Evolutionary conservation across 2,113 vertebrate genomes (phyloP).

Genomic region (Hipposideros armiger): DNA sequence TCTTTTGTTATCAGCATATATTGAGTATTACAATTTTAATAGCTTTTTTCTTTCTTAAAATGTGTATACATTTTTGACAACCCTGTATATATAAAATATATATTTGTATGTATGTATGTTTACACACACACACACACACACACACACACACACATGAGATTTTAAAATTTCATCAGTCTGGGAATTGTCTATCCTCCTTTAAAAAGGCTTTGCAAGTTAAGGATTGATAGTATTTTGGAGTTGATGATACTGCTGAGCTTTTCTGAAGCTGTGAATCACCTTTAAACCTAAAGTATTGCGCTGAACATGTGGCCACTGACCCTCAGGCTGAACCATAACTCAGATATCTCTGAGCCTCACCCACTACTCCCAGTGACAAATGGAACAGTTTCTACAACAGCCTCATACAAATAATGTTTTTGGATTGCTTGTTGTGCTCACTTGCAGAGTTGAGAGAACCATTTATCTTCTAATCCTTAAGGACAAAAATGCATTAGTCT

Average conservation of each 20-base stretch:
- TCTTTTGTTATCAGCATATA: no score
- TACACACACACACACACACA: not conserved
- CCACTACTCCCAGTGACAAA: conserved; percentile 83
- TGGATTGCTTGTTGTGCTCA: conserved; percentile 82
- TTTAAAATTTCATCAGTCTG: not conserved
- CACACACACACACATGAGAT: no score
- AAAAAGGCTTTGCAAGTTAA: not conserved
- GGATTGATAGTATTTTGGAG: not conserved
- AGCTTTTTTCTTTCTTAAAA: no score
- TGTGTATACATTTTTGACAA: no score
- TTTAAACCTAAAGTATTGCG: conserved; percentile 72
- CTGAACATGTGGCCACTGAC: conserved; percentile 61
- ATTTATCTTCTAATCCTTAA: conserved; percentile 87
- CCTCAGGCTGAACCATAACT: conserved; percentile 70
- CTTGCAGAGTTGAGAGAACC: conserved; percentile 75
- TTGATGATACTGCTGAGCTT: not conserved
- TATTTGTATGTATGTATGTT: no score
- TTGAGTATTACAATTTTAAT: no score
- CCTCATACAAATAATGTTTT: conserved; percentile 81
- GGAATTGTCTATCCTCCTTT: not conserved
- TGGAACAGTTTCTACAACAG: conserved; percentile 75
- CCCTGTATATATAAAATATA: no score
- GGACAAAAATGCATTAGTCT: conserved; percentile 82
- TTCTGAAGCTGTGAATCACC: conserved; percentile 62
- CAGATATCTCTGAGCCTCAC: conserved; percentile 72